Conservation (phyloP, 1,140 invertebrate genomes). For the Campoletis sonorensis region DNA sequence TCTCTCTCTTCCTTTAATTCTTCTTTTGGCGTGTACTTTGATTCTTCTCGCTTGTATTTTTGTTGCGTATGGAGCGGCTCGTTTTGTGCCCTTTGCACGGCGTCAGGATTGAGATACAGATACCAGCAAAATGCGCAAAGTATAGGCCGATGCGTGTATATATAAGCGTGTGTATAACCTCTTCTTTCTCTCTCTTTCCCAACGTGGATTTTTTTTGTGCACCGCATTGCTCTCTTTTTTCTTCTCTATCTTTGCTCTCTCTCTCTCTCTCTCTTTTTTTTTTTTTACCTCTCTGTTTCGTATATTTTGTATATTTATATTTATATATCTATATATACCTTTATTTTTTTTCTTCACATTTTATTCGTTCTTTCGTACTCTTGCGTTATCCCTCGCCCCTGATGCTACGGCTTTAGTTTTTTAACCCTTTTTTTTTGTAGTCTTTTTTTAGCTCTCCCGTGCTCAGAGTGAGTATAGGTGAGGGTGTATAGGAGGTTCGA, state of each 20-base stretch:
- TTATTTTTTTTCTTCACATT: background rate
- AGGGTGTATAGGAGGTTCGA: constrained; percentile 71
- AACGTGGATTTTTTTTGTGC: constrained; percentile 57
- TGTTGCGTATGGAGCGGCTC: constrained; percentile 54
- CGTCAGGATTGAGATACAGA: constrained; percentile 74
- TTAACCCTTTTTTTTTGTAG: constrained; percentile 21
- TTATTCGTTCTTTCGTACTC: background rate
- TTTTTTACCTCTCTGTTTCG: background rate
- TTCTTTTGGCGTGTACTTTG: constrained; percentile 41
- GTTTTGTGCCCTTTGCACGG: constrained; percentile 55
- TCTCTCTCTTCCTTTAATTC: constrained; percentile 45
- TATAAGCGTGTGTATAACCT: constrained; percentile 14
- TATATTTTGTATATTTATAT: background rate
- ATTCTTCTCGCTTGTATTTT: constrained; percentile 63
- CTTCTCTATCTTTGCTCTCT: constrained; percentile 44
- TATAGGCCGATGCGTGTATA: constrained; percentile 64
- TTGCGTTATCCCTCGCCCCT: constrained; percentile 31
- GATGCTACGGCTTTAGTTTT: constrained; percentile 44
- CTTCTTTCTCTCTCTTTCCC: constrained; percentile 45
- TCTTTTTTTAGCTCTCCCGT: constrained; percentile 47
- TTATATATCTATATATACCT: background rate
- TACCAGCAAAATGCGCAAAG: constrained; percentile 64
- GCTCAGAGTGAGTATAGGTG: constrained; percentile 64
- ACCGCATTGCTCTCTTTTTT: constrained; percentile 38
- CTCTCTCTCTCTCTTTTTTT: constrained; percentile 20